phyloP scores from a whole-genome alignment of 2,888 invertebrate genomes.

The Eugnorisma glareosa region DNA sequence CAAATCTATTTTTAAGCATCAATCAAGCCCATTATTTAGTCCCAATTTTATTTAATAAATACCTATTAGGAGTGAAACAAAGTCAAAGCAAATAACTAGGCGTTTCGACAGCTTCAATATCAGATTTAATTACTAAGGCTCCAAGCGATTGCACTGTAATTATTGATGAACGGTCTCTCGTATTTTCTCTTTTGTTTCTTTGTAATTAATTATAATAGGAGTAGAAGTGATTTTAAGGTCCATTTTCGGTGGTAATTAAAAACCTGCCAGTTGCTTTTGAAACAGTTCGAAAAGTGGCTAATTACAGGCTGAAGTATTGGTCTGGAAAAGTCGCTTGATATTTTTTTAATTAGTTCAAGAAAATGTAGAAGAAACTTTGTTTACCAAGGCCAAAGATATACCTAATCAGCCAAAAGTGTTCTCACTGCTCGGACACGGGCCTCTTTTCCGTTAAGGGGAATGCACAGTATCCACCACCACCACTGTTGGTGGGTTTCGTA shows the following conservation, averaged over 20 bases:
- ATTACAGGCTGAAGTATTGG: slow-evolving; percentile 18
- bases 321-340: neutral
- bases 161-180: slow-evolving; percentile 71
- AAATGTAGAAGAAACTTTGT: neutral
- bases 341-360: neutral
- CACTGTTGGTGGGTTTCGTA: neutral
- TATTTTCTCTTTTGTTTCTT: slow-evolving; percentile 69
- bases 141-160: slow-evolving; percentile 70
- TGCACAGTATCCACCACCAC: neutral
- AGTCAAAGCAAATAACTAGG: slow-evolving; percentile 53
- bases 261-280: slow-evolving; percentile 22
- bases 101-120: slow-evolving; percentile 65
- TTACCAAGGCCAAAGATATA: neutral
- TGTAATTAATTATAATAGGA: slow-evolving; percentile 64
- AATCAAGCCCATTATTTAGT: slow-evolving; percentile 46
- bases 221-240: slow-evolving; percentile 16
- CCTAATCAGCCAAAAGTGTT: neutral
- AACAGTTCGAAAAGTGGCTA: slow-evolving; percentile 19
- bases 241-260: slow-evolving; percentile 23
- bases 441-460: neutral
- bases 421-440: neutral
- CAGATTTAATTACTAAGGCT: slow-evolving; percentile 73
- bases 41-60: slow-evolving; percentile 47
- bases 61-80: slow-evolving; percentile 45
- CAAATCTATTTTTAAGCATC: slow-evolving; percentile 23